Conservation (phyloP, 2,113 vertebrate genomes). For the Lophius piscatorius region DNA sequence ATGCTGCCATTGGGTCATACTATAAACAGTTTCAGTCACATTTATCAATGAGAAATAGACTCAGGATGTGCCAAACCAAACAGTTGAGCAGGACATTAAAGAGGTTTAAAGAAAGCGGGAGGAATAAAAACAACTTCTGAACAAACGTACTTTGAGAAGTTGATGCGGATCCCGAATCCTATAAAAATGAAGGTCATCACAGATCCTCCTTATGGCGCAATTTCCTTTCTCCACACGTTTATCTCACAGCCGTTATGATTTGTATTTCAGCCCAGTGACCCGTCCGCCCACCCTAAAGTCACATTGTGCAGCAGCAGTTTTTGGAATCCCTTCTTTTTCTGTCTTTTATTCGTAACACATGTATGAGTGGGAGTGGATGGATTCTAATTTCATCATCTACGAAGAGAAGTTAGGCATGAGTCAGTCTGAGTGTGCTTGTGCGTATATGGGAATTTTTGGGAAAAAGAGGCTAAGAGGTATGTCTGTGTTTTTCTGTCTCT, state of each 20-base stretch:
- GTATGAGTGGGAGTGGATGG: constrained; percentile 17
- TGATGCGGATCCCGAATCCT: no score
- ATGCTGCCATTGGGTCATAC: no score
- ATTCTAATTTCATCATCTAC: constrained; percentile 3
- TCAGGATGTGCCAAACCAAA: no score
- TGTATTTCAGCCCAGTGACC: constrained; percentile 30
- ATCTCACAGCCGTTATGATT: constrained; percentile 29
- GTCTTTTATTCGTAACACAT: constrained; percentile 31
- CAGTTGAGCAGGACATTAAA: no score
- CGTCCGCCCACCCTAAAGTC: constrained; percentile 48
- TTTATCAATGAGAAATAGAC: no score
- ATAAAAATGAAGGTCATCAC: no score
- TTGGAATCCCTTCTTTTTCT: constrained; percentile 1
- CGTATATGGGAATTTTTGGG: constrained; percentile 4
- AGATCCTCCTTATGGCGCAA: no score
- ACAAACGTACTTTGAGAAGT: no score
- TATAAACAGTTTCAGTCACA: no score
- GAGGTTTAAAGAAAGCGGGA: no score
- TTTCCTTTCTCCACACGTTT: no score
- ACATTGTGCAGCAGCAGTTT: constrained; percentile 22
- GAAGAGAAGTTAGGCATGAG: neutral
- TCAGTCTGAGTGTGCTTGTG: constrained; percentile 9
- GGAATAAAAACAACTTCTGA: no score
- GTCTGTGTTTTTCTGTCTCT: constrained; percentile 38
- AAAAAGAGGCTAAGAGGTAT: constrained; percentile 21